A percentile compares a stretch with the other conserved stretches of the same genome.
Evolutionary conservation across 2,888 invertebrate species (phyloP).

Genomic region (Scrobipalpa atriplicella): DNA sequence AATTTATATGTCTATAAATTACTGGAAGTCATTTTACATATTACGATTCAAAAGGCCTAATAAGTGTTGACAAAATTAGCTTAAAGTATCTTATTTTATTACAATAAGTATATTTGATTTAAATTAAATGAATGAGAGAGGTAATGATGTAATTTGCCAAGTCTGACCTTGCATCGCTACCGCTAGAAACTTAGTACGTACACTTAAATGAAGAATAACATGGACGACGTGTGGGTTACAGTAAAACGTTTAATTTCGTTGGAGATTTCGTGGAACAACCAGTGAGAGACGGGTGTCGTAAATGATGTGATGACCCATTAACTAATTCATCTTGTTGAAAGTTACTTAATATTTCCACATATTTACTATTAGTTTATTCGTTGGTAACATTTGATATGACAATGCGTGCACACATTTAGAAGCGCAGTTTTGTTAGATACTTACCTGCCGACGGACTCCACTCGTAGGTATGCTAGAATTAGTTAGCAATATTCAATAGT

Average conservation of each 20-base stretch:
- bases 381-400: too few relatives aligned
- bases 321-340: constrained; percentile 56
- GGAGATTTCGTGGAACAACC: constrained; percentile 57
- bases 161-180: neutral
- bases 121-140: too few relatives aligned
- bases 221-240: constrained; percentile 58
- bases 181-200: constrained; percentile 30
- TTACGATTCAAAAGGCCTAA: neutral
- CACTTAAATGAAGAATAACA: constrained; percentile 48
- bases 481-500: neutral
- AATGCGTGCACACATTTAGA: neutral
- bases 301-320: constrained; percentile 50
- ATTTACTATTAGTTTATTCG: neutral
- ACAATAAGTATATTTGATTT: neutral
- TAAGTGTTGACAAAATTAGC: neutral
- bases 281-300: constrained; percentile 36
- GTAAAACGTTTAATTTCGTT: constrained; percentile 72
- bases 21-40: neutral
- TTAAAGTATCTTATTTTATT: neutral
- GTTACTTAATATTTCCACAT: constrained; percentile 1
- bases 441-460: neutral
- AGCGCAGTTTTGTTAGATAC: neutral
- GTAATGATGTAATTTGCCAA: too few relatives aligned
- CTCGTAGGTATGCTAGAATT: neutral
- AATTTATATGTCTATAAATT: constrained; percentile 3